Evolutionary conservation across 1,140 invertebrate genomes (phyloP).

Genomic region (Schlechtendalia chinensis): DNA sequence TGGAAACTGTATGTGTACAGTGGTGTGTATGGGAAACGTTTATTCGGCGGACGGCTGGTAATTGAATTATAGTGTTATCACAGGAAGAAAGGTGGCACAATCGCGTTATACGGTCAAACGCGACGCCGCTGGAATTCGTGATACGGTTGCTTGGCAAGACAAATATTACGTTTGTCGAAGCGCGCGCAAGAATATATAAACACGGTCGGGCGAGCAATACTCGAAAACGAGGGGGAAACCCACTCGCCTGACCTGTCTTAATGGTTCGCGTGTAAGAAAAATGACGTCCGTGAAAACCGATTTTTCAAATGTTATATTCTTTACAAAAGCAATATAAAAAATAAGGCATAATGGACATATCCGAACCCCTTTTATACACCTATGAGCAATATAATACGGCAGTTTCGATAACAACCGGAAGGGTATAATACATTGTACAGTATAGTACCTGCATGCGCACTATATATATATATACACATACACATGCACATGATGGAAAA

Average conservation of each 20-base stretch:
- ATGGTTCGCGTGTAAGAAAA: background rate
- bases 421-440: no score
- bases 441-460: background rate
- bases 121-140: background rate
- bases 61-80: conserved; percentile 37
- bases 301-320: background rate
- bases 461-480: no score
- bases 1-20: background rate
- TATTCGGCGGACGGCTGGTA: background rate
- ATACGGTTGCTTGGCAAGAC: background rate
- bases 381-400: conserved; percentile 9
- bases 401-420: conserved; percentile 13
- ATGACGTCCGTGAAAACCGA: background rate
- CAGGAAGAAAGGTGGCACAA: conserved; percentile 14
- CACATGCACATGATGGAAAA: no score
- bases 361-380: background rate
- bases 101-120: conserved; percentile 4
- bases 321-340: conserved; percentile 12
- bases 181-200: background rate
- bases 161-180: conserved; percentile 19
- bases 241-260: background rate
- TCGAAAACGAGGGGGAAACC: background rate
- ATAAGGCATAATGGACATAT: background rate
- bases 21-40: conserved; percentile 3
- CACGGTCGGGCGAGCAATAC: background rate